A percentile compares a stretch with the other conserved stretches of the same genome.
Evolutionary conservation across 2,888 invertebrate species (phyloP).

Genomic region (Pheosia gnoma): DNA sequence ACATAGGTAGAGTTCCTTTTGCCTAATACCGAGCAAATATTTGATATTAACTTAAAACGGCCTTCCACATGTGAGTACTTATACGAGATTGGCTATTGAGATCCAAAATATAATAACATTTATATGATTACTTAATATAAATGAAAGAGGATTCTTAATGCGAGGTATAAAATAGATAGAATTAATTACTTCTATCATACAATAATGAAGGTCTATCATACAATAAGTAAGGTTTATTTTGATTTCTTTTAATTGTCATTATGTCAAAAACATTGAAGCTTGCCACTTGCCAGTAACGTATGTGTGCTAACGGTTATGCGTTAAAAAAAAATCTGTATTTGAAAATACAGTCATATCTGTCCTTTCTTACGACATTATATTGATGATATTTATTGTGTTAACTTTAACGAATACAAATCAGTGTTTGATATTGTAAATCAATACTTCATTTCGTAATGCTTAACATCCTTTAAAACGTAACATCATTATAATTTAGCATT

Average conservation of each 20-base stretch:
- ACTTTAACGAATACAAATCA: constrained; percentile 38
- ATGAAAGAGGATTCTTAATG: not conserved
- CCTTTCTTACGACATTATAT: constrained; percentile 10
- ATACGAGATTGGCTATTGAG: not conserved
- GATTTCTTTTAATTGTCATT: too few relatives aligned
- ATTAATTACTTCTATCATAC: not conserved
- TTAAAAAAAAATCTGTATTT: not conserved
- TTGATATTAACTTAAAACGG: constrained; percentile 14
- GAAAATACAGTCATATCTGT: constrained; percentile 1
- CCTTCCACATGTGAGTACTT: constrained; percentile 3
- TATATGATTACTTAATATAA: not conserved
- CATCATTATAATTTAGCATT: too few relatives aligned
- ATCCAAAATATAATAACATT: not conserved
- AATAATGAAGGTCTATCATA: not conserved
- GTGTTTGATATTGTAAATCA: constrained; percentile 27
- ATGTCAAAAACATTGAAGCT: too few relatives aligned
- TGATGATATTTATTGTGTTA: constrained; percentile 18
- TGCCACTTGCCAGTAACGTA: too few relatives aligned
- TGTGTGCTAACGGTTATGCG: not conserved
- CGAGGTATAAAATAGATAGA: not conserved
- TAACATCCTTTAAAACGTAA: too few relatives aligned
- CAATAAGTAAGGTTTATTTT: too few relatives aligned
- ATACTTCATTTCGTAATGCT: not conserved
- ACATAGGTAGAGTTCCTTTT: constrained; percentile 1
- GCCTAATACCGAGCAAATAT: constrained; percentile 4